A percentile compares a stretch with the other conserved stretches of the same genome.
Conservation (phyloP, 2,888 invertebrate species). For the Nemotelus nigrinus region DNA sequence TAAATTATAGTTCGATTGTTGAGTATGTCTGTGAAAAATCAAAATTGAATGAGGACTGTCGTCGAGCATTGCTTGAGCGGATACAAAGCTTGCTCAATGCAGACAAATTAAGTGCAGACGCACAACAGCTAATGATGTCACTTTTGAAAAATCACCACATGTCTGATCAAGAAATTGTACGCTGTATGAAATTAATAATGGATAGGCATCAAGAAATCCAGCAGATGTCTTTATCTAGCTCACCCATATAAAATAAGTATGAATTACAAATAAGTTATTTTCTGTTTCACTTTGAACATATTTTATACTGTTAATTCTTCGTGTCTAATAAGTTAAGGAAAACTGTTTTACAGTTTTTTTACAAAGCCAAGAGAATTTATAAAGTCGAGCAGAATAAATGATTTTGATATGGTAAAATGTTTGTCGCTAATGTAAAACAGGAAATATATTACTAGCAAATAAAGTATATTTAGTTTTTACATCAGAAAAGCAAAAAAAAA, state of each 20-base stretch:
- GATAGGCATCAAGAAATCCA: conserved; percentile 19
- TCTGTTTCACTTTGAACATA: conserved; percentile 5
- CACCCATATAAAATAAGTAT: not conserved
- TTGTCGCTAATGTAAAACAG: conserved; percentile 10
- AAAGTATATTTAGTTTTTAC: conserved; percentile 31
- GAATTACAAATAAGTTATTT: too few species aligned
- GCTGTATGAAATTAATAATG: conserved; percentile 23
- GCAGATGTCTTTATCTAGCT: not conserved
- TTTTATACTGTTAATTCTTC: not conserved
- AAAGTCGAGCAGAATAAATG: conserved; percentile 12
- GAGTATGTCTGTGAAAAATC: conserved; percentile 62
- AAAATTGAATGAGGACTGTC: conserved; percentile 59
- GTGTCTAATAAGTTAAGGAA: too few species aligned
- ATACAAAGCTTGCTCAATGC: conserved; percentile 43
- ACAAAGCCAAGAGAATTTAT: conserved; percentile 16
- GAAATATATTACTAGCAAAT: conserved; percentile 32
- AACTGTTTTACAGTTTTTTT: not conserved
- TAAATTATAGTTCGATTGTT: conserved; percentile 61
- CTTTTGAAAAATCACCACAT: conserved; percentile 35
- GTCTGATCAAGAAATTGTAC: conserved; percentile 37
- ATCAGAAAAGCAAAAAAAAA: not conserved
- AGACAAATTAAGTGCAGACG: conserved; percentile 15
- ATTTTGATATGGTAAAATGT: conserved; percentile 25
- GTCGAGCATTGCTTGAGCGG: conserved; percentile 56
- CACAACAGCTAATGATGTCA: conserved; percentile 13